A percentile compares a stretch with the other conserved stretches of the same genome.
Conservation (phyloP, 2,797 vertebrate genomes). For the Poeciliopsis presidionis region DNA sequence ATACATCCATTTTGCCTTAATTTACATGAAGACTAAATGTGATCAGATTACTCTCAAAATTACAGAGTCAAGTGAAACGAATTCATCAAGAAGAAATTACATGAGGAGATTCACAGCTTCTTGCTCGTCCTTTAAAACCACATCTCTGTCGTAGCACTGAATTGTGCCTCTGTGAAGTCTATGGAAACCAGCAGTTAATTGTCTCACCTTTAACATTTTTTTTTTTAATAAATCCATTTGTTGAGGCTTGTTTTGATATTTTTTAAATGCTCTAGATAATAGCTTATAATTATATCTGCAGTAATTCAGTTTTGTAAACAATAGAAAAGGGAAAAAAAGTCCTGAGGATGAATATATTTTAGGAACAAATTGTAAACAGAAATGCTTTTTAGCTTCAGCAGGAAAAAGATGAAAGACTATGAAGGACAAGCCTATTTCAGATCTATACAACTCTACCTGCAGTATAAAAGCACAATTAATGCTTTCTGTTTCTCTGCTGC, state of each 20-base stretch:
- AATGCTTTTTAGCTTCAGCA: conserved; percentile 44
- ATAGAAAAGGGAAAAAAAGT: conserved; percentile 27
- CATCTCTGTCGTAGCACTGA: background rate
- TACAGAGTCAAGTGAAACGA: background rate
- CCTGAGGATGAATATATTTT: conserved; percentile 44
- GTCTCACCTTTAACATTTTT: conserved; percentile 1
- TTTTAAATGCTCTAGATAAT: conserved; percentile 24
- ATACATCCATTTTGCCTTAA: background rate
- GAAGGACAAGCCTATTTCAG: conserved; percentile 50
- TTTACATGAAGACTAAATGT: background rate
- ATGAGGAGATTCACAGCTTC: background rate
- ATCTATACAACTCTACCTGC: conserved; percentile 42
- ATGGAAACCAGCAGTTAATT: background rate
- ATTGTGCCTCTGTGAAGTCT: background rate
- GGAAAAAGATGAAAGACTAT: conserved; percentile 62
- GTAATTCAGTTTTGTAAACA: conserved; percentile 52
- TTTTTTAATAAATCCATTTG: conserved; percentile 23
- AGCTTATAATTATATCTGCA: conserved; percentile 43
- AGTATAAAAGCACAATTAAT: conserved; percentile 33
- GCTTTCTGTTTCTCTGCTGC: conserved; percentile 18
- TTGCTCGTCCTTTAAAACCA: background rate
- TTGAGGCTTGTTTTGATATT: conserved; percentile 31
- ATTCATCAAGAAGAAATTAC: background rate
- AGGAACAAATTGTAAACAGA: conserved; percentile 27
- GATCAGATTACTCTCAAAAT: background rate